Percentiles rank a stretch among this genome's conserved stretches.
Evolutionary conservation across 2,888 invertebrate species (phyloP).

Genomic region (Clitarchus hookeri): DNA sequence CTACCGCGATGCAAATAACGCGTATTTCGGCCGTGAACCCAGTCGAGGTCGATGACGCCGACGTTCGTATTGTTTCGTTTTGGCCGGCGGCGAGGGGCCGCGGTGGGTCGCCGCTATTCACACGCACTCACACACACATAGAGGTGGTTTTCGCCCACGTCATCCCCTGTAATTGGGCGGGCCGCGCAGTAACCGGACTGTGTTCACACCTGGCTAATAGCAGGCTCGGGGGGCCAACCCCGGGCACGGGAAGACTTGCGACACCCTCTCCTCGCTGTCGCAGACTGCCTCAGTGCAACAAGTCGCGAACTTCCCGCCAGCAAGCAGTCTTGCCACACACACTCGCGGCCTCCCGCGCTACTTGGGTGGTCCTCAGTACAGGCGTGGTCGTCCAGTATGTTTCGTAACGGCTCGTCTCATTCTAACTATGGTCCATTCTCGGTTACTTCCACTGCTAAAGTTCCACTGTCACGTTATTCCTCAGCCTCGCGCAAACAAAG

Average conservation of each 20-base stretch:
- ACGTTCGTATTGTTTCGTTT: not conserved
- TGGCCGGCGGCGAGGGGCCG: not conserved
- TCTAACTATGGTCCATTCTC: too few species aligned
- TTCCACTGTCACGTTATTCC: too few species aligned
- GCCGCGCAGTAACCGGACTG: not conserved
- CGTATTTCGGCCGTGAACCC: constrained; percentile 14
- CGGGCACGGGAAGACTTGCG: not conserved
- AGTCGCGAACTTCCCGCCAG: too few species aligned
- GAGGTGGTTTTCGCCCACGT: not conserved
- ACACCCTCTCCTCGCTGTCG: not conserved
- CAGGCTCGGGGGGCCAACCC: not conserved
- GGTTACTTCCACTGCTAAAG: too few species aligned
- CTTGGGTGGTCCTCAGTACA: too few species aligned
- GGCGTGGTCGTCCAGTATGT: too few species aligned
- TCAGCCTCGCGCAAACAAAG: too few species aligned
- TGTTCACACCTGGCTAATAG: not conserved
- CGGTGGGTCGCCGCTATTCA: not conserved
- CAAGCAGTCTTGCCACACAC: too few species aligned
- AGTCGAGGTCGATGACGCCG: not conserved
- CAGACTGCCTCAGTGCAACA: too few species aligned
- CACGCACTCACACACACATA: not conserved
- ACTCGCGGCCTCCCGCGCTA: too few species aligned
- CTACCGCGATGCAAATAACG: not conserved
- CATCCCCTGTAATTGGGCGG: not conserved
- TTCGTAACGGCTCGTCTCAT: too few species aligned